Evolutionary conservation across 2,888 invertebrate genomes (phyloP).

Genomic region (Opisthograptis luteolata): DNA sequence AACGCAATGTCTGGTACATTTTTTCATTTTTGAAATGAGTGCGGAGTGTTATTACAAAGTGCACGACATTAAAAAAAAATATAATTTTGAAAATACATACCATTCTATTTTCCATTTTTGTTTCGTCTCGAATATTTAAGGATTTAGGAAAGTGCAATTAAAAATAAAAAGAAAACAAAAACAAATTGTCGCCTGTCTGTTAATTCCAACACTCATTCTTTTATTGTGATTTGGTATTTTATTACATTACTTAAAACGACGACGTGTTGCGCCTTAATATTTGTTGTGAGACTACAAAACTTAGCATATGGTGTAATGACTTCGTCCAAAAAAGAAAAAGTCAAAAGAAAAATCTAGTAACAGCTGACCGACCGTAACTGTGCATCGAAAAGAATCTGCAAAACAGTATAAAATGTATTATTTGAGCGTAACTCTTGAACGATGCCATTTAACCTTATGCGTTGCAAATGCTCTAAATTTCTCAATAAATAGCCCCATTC

Average conservation of each 20-base stretch:
- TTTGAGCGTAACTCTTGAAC: slow-evolving; percentile 40
- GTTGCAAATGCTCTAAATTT: slow-evolving; percentile 60
- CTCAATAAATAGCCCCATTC: slow-evolving; percentile 75
- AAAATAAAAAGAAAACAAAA: slow-evolving; percentile 62
- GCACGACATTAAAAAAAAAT: slow-evolving; percentile 67
- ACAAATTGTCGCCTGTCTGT: slow-evolving; percentile 79
- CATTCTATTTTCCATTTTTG: slow-evolving; percentile 61
- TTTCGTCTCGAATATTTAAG: slow-evolving; percentile 50
- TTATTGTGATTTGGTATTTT: slow-evolving; percentile 82
- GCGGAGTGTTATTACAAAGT: slow-evolving; percentile 66
- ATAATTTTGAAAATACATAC: slow-evolving; percentile 77
- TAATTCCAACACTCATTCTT: slow-evolving; percentile 85
- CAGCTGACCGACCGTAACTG: slow-evolving; percentile 5
- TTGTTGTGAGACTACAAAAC: slow-evolving; percentile 83
- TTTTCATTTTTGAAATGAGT: slow-evolving; percentile 70
- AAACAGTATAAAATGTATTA: slow-evolving; percentile 13
- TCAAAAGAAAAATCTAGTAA: not conserved
- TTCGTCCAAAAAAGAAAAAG: slow-evolving; percentile 44
- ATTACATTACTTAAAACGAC: slow-evolving; percentile 56
- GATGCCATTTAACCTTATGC: slow-evolving; percentile 60
- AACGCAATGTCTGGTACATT: slow-evolving; percentile 38
- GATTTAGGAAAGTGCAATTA: slow-evolving; percentile 43
- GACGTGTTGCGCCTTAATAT: slow-evolving; percentile 72
- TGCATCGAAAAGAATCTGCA: slow-evolving; percentile 2
- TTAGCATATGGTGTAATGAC: slow-evolving; percentile 54